Conservation (phyloP, 2,113 vertebrate species). For the Triplophysa dalaica region DNA sequence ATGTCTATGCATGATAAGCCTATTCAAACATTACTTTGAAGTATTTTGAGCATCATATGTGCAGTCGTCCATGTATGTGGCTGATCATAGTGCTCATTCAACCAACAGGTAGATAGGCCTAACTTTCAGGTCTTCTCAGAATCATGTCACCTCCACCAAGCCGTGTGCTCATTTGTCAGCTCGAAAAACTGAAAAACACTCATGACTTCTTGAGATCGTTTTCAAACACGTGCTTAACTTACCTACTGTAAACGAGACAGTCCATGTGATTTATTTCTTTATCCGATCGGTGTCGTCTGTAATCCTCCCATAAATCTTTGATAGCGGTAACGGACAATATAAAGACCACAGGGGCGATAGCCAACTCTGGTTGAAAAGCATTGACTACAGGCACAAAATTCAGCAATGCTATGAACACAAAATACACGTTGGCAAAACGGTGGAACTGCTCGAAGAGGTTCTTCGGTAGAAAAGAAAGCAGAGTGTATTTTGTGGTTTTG, state of each 20-base stretch:
- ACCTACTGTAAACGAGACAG: slow-evolving; percentile 94
- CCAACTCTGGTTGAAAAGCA: slow-evolving; percentile 92
- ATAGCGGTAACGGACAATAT: slow-evolving; percentile 93
- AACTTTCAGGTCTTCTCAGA: background rate
- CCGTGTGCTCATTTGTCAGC: background rate
- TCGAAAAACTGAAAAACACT: background rate
- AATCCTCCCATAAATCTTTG: slow-evolving; percentile 98
- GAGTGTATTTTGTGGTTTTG: slow-evolving; percentile 95
- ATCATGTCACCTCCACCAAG: background rate
- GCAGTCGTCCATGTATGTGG: no score
- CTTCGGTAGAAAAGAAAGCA: slow-evolving; percentile 93
- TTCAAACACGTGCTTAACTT: slow-evolving; percentile 50
- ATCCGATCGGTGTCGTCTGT: slow-evolving; percentile 90
- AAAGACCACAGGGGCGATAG: slow-evolving; percentile 91
- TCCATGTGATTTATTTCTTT: slow-evolving; percentile 95
- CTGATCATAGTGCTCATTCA: background rate
- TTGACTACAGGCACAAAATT: slow-evolving; percentile 93
- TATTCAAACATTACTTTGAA: background rate
- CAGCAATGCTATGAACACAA: slow-evolving; percentile 92
- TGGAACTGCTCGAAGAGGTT: slow-evolving; percentile 98
- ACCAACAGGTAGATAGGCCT: slow-evolving; percentile 38
- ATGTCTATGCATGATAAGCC: background rate
- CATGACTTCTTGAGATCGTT: background rate
- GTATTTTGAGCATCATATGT: background rate
- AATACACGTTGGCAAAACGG: slow-evolving; percentile 95